A percentile compares a stretch with the other conserved stretches of the same genome.
Evolutionary conservation across 1,140 invertebrate genomes (phyloP).

Genomic region (Aphis gossypii): DNA sequence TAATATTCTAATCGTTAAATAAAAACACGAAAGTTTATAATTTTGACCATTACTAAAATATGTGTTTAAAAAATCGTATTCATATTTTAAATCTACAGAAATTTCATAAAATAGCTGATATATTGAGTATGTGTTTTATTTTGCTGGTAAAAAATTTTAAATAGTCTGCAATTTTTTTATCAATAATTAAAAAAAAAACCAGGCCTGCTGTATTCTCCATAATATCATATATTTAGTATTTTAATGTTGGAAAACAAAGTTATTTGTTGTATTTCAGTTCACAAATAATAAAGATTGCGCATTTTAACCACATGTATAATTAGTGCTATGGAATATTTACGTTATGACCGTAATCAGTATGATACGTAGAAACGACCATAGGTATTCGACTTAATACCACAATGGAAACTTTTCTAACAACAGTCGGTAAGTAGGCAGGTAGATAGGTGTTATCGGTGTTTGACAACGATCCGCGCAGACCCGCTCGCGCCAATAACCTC

Average conservation of each 20-base stretch:
- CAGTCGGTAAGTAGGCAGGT: background rate
- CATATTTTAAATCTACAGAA: background rate
- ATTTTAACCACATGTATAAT: background rate
- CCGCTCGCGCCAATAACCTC: background rate
- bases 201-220: background rate
- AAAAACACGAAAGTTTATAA: background rate
- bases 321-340: accelerated
- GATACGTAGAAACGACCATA: background rate
- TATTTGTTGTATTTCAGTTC: background rate
- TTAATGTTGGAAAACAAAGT: background rate
- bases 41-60: background rate
- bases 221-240: background rate
- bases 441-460: background rate
- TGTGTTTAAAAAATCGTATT: too few species aligned
- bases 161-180: too few species aligned
- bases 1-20: background rate
- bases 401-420: background rate
- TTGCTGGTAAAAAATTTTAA: too few species aligned
- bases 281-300: background rate
- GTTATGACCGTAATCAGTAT: background rate
- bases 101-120: background rate
- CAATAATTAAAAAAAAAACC: background rate
- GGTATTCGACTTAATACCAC: background rate
- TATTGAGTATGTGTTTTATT: background rate
- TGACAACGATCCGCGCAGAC: background rate